Base-by-base conservation (phyloP, 2,797 vertebrate genomes). In the Anableps anableps region DNA sequence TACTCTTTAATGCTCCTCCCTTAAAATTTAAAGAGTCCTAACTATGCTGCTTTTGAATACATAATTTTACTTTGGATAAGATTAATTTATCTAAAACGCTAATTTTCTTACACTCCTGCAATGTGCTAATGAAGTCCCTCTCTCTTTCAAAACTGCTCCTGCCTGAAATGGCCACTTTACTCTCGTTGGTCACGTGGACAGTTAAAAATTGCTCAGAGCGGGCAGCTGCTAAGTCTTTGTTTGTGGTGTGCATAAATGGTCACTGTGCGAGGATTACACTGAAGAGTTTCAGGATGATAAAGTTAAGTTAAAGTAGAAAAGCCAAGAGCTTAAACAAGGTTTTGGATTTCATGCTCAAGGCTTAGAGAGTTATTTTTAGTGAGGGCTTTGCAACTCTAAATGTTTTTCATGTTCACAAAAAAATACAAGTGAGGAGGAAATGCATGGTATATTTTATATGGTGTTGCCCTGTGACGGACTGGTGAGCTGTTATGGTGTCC, bases 231-330 rank as follows among this genome's bases (percentile, higher is more conserved):
- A 16, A 53, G 26, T 70, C 34, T 53, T 19, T 58, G 55, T 62
- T 72, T 78, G 41, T 70, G 34, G 62, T 50, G 7, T 45, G 62
- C 53, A 55, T 21, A 60, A 79, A 14, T 62, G 41, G 41, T 55
- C 29, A 50, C 70, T 60, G 34, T 9, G 62, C 13, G 41, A 29
- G n/a, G 17, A 43, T 78, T 45, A 43, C 36, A 21, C 16, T 9
- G 8, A 51, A 41, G 53, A n/a, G 70, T 73, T 79, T 73, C 14
- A 36, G 47, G 41, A 17, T 60, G 43, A 62, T 47, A 34, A 26
- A 62, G 53, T 66, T 34, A 14, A 76, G 66, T 21, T 34, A 48
- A 76, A 16, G n/a, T 13, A 73, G 47, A 51, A 50, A 73, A 34
- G 36, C 36, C 38, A 23, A 41, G 38, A 70, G 68, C 41, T 71